A percentile compares a stretch with the other conserved stretches of the same genome.
These are phyloP conservation scores for Drosophila miranda DNA, from an alignment of 1,140 invertebrate species.

Conservation along the genomic window DNA sequence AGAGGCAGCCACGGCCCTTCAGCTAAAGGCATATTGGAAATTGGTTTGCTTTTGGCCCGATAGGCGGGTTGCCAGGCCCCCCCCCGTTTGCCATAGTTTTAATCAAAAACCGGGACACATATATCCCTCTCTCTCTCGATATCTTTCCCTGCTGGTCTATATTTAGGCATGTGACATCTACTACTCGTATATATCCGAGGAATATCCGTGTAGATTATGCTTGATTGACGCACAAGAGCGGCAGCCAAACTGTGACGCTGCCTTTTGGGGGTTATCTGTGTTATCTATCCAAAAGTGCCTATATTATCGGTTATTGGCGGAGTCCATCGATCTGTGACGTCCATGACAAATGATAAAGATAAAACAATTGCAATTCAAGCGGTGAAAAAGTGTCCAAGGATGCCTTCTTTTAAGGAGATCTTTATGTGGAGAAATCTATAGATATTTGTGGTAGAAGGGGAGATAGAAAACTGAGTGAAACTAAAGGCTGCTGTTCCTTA, in stretches of 20 bases:
- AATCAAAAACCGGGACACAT: constrained; percentile 57
- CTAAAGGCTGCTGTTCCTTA: too few relatives aligned
- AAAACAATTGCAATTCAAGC: constrained; percentile 19
- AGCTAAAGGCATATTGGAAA: constrained; percentile 26
- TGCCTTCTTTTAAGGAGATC: too few relatives aligned
- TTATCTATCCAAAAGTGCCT: constrained; percentile 8
- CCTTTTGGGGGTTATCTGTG: constrained; percentile 35
- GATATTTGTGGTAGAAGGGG: too few relatives aligned
- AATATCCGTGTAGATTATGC: constrained; percentile 54
- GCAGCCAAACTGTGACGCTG: constrained; percentile 32
- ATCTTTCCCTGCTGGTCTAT: constrained; percentile 36
- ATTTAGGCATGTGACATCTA: constrained; percentile 57
- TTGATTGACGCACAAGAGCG: constrained; percentile 64
- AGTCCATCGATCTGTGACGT: constrained; percentile 27
- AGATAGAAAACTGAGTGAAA: too few relatives aligned
- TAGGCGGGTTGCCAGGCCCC: constrained; percentile 34
- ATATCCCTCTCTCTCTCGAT: constrained; percentile 28
- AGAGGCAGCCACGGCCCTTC: not conserved
- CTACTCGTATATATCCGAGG: not conserved
- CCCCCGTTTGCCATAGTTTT: constrained; percentile 30
- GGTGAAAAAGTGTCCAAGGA: not conserved
- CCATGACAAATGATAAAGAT: constrained; percentile 20
- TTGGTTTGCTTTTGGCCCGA: constrained; percentile 22
- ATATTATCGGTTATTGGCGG: constrained; percentile 25
- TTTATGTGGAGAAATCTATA: too few relatives aligned